Evolutionary conservation across 2,797 vertebrate species (phyloP).

Genomic region (Silurus aristotelis): DNA sequence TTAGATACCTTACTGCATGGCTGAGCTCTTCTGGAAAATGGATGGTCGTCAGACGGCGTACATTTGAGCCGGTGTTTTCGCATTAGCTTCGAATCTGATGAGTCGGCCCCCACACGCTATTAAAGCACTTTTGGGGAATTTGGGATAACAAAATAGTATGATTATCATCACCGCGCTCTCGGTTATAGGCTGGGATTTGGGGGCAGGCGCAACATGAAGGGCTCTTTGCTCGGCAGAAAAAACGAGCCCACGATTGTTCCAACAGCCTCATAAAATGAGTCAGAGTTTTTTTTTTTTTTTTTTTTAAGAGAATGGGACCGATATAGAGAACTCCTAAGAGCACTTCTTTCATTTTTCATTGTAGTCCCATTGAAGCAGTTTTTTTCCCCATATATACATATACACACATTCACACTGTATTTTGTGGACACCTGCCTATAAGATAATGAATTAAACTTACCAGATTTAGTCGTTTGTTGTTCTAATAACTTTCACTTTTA

Average conservation of each 20-base stretch:
- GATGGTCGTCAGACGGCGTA: conserved; percentile 30
- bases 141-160: conserved; percentile 36
- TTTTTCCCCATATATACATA: neutral
- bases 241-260: conserved; percentile 50
- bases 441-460: too few relatives aligned
- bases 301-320: conserved; percentile 25
- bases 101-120: conserved; percentile 41
- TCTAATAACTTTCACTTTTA: too few relatives aligned
- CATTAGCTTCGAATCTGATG: conserved; percentile 38
- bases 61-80: conserved; percentile 26
- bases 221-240: conserved; percentile 44
- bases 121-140: conserved; percentile 54
- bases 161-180: conserved; percentile 49
- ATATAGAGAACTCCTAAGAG: conserved; percentile 38
- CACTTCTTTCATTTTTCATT: conserved; percentile 17
- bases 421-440: too few relatives aligned
- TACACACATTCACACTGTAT: too few relatives aligned
- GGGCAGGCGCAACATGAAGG: conserved; percentile 47
- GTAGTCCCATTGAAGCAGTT: conserved; percentile 3
- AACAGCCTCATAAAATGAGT: conserved; percentile 49
- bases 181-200: conserved; percentile 46
- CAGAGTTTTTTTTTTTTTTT: conserved; percentile 14
- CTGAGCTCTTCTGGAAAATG: conserved; percentile 48
- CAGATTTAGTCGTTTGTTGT: too few relatives aligned
- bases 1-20: conserved; percentile 49